Evolutionary conservation across 2,797 vertebrate species (phyloP).

Genomic region (Ctenopoma multispine): DNA sequence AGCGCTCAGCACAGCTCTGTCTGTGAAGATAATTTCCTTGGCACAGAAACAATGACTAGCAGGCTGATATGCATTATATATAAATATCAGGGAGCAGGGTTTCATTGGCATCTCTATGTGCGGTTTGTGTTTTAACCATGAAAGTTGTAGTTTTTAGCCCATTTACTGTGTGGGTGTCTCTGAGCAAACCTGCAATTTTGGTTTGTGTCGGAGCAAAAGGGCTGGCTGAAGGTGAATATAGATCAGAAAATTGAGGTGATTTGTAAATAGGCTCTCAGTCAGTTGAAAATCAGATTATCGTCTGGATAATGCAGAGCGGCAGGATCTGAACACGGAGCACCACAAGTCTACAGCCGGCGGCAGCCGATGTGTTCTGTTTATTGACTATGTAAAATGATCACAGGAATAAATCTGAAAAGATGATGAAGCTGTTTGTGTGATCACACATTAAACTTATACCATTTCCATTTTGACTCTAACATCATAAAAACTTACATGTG

Average conservation of each 20-base stretch:
- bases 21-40: slow-evolving; percentile 36
- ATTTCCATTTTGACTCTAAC: neutral
- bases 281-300: neutral
- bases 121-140: neutral
- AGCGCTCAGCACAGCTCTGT: slow-evolving; percentile 38
- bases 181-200: slow-evolving; percentile 14
- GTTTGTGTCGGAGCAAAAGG: slow-evolving; percentile 3
- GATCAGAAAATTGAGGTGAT: neutral
- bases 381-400: neutral
- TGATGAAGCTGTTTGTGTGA: neutral
- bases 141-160: neutral
- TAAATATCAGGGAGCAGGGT: slow-evolving; percentile 36
- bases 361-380: neutral
- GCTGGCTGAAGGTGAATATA: slow-evolving; percentile 1
- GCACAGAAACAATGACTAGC: slow-evolving; percentile 26
- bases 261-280: neutral
- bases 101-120: slow-evolving; percentile 15
- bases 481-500: neutral
- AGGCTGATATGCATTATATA: slow-evolving; percentile 43
- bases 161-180: neutral
- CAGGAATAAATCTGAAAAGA: neutral
- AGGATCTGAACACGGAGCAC: neutral
- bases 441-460: neutral
- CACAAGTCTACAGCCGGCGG: neutral
- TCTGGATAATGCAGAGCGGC: neutral